Evolutionary conservation across 2,797 vertebrate species (phyloP).

Genomic region (Myiotriccus ornatus): DNA sequence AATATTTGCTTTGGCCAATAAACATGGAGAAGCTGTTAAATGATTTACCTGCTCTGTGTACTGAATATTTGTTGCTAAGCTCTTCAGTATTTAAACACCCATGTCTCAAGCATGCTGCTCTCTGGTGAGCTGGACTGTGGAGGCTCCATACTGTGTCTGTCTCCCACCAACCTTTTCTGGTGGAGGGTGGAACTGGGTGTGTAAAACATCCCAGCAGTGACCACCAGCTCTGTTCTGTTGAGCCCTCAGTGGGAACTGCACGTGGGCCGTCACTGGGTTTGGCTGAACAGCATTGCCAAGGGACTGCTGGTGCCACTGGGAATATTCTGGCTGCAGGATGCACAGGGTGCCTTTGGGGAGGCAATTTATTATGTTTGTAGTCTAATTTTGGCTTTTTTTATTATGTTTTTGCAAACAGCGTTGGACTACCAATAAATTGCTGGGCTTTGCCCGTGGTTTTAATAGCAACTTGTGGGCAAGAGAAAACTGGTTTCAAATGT

Average conservation of each 20-base stretch:
- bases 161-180: neutral
- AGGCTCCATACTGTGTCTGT: neutral
- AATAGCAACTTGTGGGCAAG: neutral
- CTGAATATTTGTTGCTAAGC: neutral
- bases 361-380: neutral
- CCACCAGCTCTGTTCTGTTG: neutral
- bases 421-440: neutral
- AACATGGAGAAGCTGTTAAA: neutral
- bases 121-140: neutral
- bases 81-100: neutral
- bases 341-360: neutral
- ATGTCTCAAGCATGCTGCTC: neutral
- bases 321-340: neutral
- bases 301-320: neutral
- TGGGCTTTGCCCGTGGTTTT: neutral
- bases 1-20: constrained; percentile 36
- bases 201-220: neutral
- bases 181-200: neutral
- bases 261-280: neutral
- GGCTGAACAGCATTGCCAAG: neutral
- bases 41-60: constrained; percentile 22
- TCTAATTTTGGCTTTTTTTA: neutral
- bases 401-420: neutral
- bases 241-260: neutral
- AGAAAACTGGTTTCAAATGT: neutral